Evolutionary conservation across 2,888 invertebrate species (phyloP), one percentile per base, ranked within the genome.

Genomic region (Ethmia dodecea): DNA sequence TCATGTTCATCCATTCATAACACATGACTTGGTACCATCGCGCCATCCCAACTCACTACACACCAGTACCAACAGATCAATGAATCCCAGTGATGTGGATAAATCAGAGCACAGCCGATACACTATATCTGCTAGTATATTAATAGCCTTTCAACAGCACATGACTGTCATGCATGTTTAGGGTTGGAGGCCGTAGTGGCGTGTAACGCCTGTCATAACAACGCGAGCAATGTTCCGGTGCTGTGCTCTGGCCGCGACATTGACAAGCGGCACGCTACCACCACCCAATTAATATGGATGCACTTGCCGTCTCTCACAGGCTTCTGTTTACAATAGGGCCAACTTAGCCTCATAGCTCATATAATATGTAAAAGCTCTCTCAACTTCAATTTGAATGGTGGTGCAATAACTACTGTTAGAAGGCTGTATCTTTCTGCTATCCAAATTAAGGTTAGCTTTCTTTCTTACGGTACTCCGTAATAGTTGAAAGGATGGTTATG

Each of bases 201-300:
- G 20, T 34, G 22, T 22, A 33, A 37, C 43, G 49, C 45, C 53
- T 56, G 55, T 43, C 55, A 51, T 33, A 45, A 40, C 48, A 45
- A 38, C 28, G 35, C 39, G 38, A 42, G 45, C 43, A 40, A 35
- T 40, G 29, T 38, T 37, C 40, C 36, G 28, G n/a, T 37, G 36
- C 44, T 27, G 34, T 37, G 40, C 42, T 41, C 42, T 53, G 57
- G 41, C 54, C 49, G 45, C 50, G 55, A 48, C 59, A 57, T 47
- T 55, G 57, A 52, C 58, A 51, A 47, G 49, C 22, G 22, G n/a
- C n/a, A 22, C 22, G n/a, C 22, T 8, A 22, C 22, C 8, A n/a
- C n/a, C 37, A 37, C 35, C 32, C 40, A 39, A 44, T 53, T 50
- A 47, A 49, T 46, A 45, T 42, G 37, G 40, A 35, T 37, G 38